phyloP scores from a whole-genome alignment of 2,113 vertebrate genomes.

The Pantherophis guttatus region DNA sequence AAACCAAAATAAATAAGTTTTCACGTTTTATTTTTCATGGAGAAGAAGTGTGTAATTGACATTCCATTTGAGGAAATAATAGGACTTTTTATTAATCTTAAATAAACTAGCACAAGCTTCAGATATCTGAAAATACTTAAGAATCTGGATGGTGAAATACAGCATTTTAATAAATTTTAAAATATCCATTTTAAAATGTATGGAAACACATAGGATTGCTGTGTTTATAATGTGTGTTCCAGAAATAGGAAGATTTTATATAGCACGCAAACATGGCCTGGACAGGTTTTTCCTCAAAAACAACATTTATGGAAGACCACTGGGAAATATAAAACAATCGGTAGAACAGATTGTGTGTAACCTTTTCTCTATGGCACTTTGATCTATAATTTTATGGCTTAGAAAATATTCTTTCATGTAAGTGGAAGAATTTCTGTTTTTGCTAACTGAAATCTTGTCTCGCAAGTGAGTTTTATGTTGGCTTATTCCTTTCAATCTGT shows the following conservation, averaged over 20 bases:
- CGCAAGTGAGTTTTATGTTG: background rate
- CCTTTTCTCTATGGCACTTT: background rate
- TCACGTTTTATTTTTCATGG: background rate
- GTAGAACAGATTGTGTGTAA: background rate
- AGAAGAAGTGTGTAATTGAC: background rate
- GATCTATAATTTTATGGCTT: background rate
- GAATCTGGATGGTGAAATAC: accelerated
- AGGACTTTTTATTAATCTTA: background rate
- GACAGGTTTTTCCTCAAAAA: background rate
- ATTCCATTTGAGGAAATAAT: background rate
- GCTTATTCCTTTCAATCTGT: background rate
- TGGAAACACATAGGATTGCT: background rate
- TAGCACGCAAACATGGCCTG: background rate
- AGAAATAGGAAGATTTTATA: background rate
- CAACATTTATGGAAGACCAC: background rate
- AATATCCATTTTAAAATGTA: background rate
- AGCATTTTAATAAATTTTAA: background rate
- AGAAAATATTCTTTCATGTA: background rate
- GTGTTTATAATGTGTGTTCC: background rate
- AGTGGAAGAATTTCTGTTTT: background rate
- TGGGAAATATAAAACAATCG: background rate
- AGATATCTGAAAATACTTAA: background rate
- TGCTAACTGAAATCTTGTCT: background rate
- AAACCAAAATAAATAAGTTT: background rate
- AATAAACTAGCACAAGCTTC: background rate